Evolutionary conservation across 2,888 invertebrate genomes (phyloP).

Genomic region (Eupithecia tripunctaria): DNA sequence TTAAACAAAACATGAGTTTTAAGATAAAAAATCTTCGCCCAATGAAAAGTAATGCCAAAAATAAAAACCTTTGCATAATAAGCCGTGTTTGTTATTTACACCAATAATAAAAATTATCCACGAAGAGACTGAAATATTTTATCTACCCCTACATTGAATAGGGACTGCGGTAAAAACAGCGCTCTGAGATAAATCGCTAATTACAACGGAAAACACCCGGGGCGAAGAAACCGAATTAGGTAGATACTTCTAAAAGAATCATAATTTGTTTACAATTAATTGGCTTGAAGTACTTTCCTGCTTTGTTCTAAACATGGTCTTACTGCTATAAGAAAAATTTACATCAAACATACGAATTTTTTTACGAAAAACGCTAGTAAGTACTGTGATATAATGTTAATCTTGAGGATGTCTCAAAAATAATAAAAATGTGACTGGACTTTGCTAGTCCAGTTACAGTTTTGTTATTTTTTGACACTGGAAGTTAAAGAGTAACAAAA

Average conservation of each 20-base stretch:
- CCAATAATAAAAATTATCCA: slow-evolving; percentile 65
- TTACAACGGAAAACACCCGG: slow-evolving; percentile 63
- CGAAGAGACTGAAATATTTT: slow-evolving; percentile 68
- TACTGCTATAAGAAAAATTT: background rate
- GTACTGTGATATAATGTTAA: no score
- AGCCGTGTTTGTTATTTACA: slow-evolving; percentile 71
- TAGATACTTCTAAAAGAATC: slow-evolving; percentile 49
- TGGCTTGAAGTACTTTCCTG: slow-evolving; percentile 1
- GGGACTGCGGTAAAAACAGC: slow-evolving; percentile 50
- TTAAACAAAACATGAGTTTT: background rate
- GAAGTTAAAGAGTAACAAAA: no score
- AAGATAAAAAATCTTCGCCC: background rate
- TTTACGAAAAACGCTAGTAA: background rate
- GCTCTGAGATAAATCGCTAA: slow-evolving; percentile 67
- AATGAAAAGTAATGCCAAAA: background rate
- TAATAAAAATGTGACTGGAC: no score
- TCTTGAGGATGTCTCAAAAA: no score
- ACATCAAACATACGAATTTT: background rate
- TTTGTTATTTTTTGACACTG: no score
- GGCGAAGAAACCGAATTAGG: slow-evolving; percentile 58
- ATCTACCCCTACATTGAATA: slow-evolving; percentile 63
- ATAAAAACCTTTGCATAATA: slow-evolving; percentile 47
- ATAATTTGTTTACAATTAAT: slow-evolving; percentile 48
- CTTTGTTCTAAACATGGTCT: background rate
- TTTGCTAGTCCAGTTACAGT: no score